Conservation (phyloP, 2,888 invertebrate species). For the Asteroscopus sphinx region DNA sequence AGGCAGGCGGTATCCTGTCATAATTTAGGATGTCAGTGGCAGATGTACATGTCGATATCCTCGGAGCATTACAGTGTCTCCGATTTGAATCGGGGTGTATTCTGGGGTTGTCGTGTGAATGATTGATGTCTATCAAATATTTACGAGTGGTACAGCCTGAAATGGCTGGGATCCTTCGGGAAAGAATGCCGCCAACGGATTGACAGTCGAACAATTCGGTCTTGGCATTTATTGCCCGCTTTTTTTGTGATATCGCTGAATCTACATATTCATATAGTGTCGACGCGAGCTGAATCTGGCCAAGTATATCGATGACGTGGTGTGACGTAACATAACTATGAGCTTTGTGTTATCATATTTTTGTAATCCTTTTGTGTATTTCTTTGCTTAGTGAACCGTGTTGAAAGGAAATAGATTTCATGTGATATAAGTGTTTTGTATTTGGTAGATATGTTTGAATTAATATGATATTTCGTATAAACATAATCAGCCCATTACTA, state of each 20-base stretch:
- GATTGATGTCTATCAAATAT: slow-evolving; percentile 66
- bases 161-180: slow-evolving; percentile 50
- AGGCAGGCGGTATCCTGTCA: slow-evolving; percentile 68
- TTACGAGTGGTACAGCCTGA: slow-evolving; percentile 52
- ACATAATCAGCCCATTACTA: too few relatives aligned
- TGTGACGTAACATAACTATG: slow-evolving; percentile 39
- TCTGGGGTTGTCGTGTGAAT: slow-evolving; percentile 55
- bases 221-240: slow-evolving; percentile 57
- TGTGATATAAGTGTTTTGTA: not conserved
- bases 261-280: slow-evolving; percentile 57
- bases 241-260: slow-evolving; percentile 48
- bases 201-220: slow-evolving; percentile 56
- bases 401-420: slow-evolving; percentile 20
- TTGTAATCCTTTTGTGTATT: slow-evolving; percentile 22
- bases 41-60: slow-evolving; percentile 65
- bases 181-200: slow-evolving; percentile 51
- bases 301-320: slow-evolving; percentile 45
- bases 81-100: slow-evolving; percentile 35
- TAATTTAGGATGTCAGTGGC: slow-evolving; percentile 68
- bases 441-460: too few relatives aligned
- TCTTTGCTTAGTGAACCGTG: slow-evolving; percentile 14
- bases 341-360: slow-evolving; percentile 26
- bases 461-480: too few relatives aligned
- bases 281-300: slow-evolving; percentile 44
- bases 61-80: slow-evolving; percentile 40